A percentile compares a stretch with the other conserved stretches of the same genome.
These are phyloP conservation scores for Orgyia antiqua DNA, from an alignment of 2,888 invertebrate species.

Conservation along the genomic window DNA sequence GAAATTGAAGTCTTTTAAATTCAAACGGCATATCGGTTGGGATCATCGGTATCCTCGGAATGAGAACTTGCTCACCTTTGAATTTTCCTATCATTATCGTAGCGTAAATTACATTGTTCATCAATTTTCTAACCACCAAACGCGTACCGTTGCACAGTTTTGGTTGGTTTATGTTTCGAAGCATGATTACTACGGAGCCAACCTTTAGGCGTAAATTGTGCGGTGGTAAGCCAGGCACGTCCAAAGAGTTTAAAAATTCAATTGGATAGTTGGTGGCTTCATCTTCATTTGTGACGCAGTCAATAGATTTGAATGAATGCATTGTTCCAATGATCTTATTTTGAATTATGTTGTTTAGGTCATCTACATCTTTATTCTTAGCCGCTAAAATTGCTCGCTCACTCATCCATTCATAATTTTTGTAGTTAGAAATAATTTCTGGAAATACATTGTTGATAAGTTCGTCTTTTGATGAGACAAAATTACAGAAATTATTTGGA, in stretches of 20 bases:
- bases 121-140: too few species aligned
- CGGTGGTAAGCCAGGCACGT: too few species aligned
- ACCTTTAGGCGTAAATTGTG: too few species aligned
- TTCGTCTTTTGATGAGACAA: constrained; percentile 18
- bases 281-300: background rate
- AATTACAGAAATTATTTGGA: constrained; percentile 34
- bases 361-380: too few species aligned
- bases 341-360: too few species aligned
- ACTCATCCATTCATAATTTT: constrained; percentile 25
- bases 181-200: too few species aligned
- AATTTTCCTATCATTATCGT: constrained; percentile 1
- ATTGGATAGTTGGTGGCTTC: background rate
- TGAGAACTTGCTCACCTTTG: too few species aligned
- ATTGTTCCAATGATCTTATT: constrained; percentile 23
- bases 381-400: constrained; percentile 12
- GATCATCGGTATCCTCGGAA: too few species aligned
- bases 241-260: background rate
- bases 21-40: too few species aligned
- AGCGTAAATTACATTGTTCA: background rate
- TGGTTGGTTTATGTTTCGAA: too few species aligned
- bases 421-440: constrained; percentile 23
- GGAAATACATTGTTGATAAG: too few species aligned
- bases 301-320: constrained; percentile 15
- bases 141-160: too few species aligned
- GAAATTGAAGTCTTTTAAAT: background rate